These are phyloP conservation scores for Turdus rufiventris DNA, from an alignment of 2,113 vertebrate genomes.

Conservation along the genomic window DNA sequence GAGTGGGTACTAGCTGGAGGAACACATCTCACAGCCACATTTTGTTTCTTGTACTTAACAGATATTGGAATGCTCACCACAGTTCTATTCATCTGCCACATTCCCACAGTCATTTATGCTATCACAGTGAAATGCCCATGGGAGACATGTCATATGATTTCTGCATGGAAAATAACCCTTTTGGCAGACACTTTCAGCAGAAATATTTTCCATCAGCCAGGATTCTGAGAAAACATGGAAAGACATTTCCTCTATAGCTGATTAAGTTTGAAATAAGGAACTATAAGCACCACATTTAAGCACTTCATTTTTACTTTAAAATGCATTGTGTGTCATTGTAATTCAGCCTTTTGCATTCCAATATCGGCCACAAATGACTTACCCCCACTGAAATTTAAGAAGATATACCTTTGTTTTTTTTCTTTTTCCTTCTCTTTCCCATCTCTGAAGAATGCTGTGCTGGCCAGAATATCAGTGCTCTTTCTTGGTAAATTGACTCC, in stretches of 20 bases:
- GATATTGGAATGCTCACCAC: conserved; percentile 60
- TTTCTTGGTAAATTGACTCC: neutral
- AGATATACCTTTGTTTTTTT: neutral
- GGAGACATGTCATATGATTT: conserved; percentile 76
- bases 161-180: conserved; percentile 82
- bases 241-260: neutral
- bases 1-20: neutral
- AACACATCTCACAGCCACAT: neutral
- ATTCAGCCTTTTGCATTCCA: neutral
- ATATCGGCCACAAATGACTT: neutral
- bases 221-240: conserved; percentile 5
- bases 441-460: neutral
- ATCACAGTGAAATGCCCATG: conserved; percentile 75
- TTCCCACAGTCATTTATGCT: conserved; percentile 81
- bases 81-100: conserved; percentile 75
- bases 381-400: neutral
- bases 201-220: conserved; percentile 27
- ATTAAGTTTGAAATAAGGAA: neutral
- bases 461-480: neutral
- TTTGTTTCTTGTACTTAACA: neutral
- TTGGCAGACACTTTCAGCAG: conserved; percentile 54
- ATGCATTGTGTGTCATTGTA: neutral
- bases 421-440: neutral
- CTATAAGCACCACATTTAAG: neutral
- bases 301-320: neutral